Conservation (phyloP, 2,888 invertebrate species). For the Diabrotica balteata region DNA sequence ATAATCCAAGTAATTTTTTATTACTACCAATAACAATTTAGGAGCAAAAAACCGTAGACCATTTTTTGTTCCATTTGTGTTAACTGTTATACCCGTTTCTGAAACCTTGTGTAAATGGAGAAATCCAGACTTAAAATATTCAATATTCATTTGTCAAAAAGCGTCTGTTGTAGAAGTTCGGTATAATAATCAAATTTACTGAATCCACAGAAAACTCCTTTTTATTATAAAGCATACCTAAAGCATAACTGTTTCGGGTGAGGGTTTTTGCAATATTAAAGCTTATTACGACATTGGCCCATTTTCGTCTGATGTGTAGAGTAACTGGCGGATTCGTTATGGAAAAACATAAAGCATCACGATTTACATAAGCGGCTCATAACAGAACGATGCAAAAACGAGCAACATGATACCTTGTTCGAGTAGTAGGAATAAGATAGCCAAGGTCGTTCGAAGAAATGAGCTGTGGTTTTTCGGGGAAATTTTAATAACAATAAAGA, state of each 20-base stretch:
- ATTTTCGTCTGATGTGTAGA: slow-evolving; percentile 10
- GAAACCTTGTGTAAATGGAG: slow-evolving; percentile 3
- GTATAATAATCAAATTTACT: slow-evolving; percentile 34
- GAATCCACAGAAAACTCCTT: slow-evolving; percentile 28
- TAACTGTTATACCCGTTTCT: no score
- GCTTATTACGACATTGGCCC: slow-evolving; percentile 6
- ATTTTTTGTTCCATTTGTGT: no score
- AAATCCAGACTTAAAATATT: slow-evolving; percentile 43
- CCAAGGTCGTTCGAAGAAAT: slow-evolving; percentile 1
- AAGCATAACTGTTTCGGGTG: neutral
- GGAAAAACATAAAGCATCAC: slow-evolving; percentile 6
- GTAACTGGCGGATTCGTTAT: slow-evolving; percentile 13
- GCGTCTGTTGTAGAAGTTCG: slow-evolving; percentile 44
- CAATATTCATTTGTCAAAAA: slow-evolving; percentile 46
- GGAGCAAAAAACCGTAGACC: no score
- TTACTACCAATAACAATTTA: no score
- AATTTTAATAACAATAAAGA: slow-evolving; percentile 13
- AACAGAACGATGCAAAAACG: slow-evolving; percentile 2
- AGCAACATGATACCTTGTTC: slow-evolving; percentile 4
- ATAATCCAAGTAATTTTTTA: no score
- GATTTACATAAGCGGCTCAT: slow-evolving; percentile 9
- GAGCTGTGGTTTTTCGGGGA: slow-evolving; percentile 1
- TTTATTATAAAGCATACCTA: slow-evolving; percentile 30
- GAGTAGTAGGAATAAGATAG: neutral
- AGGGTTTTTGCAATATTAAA: slow-evolving; percentile 13